Percentiles rank a stretch among this genome's conserved stretches.
Evolutionary conservation across 1,140 invertebrate genomes (phyloP).

Genomic region (Lethrus apterus): DNA sequence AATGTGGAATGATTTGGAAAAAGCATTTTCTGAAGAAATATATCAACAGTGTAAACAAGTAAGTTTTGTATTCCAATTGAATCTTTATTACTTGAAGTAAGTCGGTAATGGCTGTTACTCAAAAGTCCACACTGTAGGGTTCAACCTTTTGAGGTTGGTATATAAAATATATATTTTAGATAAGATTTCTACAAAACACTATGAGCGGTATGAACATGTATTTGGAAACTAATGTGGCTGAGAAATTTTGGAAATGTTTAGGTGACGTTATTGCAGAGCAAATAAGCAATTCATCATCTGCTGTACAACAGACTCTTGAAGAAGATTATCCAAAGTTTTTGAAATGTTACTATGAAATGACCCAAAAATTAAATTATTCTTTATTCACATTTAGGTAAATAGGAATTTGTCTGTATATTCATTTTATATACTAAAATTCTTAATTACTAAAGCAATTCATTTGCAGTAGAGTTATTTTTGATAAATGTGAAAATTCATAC

Average conservation of each 20-base stretch:
- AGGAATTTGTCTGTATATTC: too few relatives aligned
- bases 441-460: neutral
- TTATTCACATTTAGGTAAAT: constrained; percentile 46
- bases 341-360: constrained; percentile 51
- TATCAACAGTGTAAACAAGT: constrained; percentile 62
- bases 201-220: constrained; percentile 47
- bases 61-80: too few relatives aligned
- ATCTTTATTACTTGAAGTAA: too few relatives aligned
- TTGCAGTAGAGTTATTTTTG: constrained; percentile 44
- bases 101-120: constrained; percentile 32
- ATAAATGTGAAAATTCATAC: constrained; percentile 80
- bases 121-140: too few relatives aligned
- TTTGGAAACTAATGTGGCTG: constrained; percentile 45
- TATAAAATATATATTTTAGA: constrained; percentile 26
- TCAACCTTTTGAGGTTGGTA: too few relatives aligned
- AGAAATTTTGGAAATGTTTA: constrained; percentile 47
- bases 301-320: constrained; percentile 80
- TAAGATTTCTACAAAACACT: constrained; percentile 47
- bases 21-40: constrained; percentile 63
- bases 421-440: constrained; percentile 11
- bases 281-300: constrained; percentile 51
- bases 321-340: constrained; percentile 83
- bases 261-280: constrained; percentile 45
- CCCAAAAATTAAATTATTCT: constrained; percentile 46
- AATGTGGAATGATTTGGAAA: constrained; percentile 74